Percentiles rank a stretch among this genome's conserved stretches.
Evolutionary conservation across 2,797 vertebrate species (phyloP).

Genomic region (Neomorphus geoffroyi): DNA sequence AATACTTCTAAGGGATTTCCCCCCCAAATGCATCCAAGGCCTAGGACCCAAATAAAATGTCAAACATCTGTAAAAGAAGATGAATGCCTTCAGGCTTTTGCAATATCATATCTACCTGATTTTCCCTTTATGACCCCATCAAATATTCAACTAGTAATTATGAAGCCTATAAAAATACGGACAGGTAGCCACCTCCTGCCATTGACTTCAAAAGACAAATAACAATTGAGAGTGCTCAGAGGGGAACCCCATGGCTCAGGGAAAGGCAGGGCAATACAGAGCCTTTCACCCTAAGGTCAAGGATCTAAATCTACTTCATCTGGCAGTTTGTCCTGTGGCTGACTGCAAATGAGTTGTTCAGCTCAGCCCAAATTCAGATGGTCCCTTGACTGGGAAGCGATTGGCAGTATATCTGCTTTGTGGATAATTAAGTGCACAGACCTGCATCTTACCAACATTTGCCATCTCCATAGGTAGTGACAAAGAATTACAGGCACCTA

Average conservation of each 20-base stretch:
- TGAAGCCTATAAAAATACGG: slow-evolving; percentile 54
- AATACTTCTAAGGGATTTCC: neutral
- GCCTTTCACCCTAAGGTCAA: neutral
- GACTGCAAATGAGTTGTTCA: neutral
- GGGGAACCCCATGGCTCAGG: neutral
- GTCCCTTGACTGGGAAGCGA: neutral
- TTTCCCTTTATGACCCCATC: neutral
- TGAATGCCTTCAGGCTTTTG: neutral
- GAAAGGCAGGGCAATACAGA: neutral
- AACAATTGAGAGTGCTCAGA: neutral
- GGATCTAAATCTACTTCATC: neutral
- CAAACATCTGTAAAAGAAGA: neutral
- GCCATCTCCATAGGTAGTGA: neutral
- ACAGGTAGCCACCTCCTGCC: slow-evolving; percentile 63
- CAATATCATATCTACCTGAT: slow-evolving; percentile 7
- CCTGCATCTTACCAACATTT: neutral
- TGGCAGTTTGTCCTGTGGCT: neutral
- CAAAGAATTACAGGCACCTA: neutral
- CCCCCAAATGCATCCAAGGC: neutral
- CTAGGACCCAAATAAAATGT: neutral
- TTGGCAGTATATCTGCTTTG: neutral
- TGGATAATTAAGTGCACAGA: too few species aligned
- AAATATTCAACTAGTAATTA: slow-evolving; percentile 61
- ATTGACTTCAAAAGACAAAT: slow-evolving; percentile 71
- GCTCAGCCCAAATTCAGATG: neutral